phyloP scores from a whole-genome alignment of 2,888 invertebrate species.

The Volucella inanis region DNA sequence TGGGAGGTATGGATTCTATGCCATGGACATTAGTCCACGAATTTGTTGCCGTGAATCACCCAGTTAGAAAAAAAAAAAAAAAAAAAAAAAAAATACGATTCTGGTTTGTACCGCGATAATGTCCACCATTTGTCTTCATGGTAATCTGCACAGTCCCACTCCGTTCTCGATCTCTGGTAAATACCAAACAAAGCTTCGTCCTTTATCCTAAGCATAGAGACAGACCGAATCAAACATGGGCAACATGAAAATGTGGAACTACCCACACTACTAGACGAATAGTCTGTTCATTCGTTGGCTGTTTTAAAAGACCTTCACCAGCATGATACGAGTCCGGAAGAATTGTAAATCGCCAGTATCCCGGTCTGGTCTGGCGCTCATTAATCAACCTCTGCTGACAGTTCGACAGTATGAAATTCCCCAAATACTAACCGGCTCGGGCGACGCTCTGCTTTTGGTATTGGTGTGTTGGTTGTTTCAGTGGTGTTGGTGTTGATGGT shows the following conservation, averaged over 20 bases:
- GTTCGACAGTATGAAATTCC: slow-evolving; percentile 64
- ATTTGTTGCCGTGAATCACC: slow-evolving; percentile 32
- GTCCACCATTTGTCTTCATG: slow-evolving; percentile 56
- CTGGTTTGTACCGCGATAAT: slow-evolving; percentile 46
- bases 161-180: background rate
- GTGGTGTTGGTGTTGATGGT: background rate
- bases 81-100: slow-evolving; percentile 9
- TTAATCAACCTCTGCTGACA: slow-evolving; percentile 67
- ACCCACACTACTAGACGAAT: slow-evolving; percentile 15
- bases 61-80: background rate
- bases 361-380: slow-evolving; percentile 41
- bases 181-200: slow-evolving; percentile 30
- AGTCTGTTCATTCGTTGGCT: background rate
- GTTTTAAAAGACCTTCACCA: slow-evolving; percentile 17
- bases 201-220: background rate
- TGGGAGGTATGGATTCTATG: slow-evolving; percentile 1
- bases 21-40: slow-evolving; percentile 4
- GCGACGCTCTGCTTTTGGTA: background rate
- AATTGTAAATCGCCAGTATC: slow-evolving; percentile 58
- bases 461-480: slow-evolving; percentile 11
- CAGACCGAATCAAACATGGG: slow-evolving; percentile 40
- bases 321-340: slow-evolving; percentile 48
- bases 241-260: slow-evolving; percentile 24
- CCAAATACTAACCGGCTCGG: slow-evolving; percentile 38
- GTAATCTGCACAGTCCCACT: slow-evolving; percentile 41